phyloP scores from a whole-genome alignment of 53 echinoderm and acorn worm genomes.

The Stichopus horrens region DNA sequence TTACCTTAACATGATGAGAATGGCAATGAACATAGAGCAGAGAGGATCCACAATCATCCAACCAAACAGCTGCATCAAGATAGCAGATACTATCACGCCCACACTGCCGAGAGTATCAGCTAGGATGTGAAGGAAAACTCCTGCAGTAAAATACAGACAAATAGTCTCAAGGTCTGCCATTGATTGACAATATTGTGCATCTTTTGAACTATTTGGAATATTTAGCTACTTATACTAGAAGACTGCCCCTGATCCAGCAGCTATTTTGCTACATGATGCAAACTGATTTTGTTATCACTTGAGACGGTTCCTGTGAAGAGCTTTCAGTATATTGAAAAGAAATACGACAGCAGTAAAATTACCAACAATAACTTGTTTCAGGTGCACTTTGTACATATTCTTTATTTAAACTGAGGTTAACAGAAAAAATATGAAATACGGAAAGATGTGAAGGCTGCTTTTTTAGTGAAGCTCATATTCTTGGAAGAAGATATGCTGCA shows the following conservation, averaged over 20 bases:
- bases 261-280: background rate
- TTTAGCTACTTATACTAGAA: too few relatives aligned
- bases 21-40: conserved; percentile 93
- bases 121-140: conserved; percentile 95
- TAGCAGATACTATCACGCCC: conserved; percentile 87
- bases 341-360: too few relatives aligned
- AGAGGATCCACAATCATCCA: conserved; percentile 95
- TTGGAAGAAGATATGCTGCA: too few relatives aligned
- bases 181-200: background rate
- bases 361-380: too few relatives aligned
- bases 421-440: too few relatives aligned
- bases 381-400: too few relatives aligned
- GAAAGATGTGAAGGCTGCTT: too few relatives aligned
- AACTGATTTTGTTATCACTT: too few relatives aligned
- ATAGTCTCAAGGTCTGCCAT: background rate
- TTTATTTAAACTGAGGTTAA: too few relatives aligned
- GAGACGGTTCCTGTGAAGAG: too few relatives aligned
- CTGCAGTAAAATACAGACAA: conserved; percentile 46
- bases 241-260: background rate
- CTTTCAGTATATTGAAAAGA: too few relatives aligned
- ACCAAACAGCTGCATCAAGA: conserved; percentile 91
- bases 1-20: conserved; percentile 97
- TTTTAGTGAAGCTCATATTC: too few relatives aligned
- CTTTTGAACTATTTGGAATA: background rate
- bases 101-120: conserved; percentile 95